Conservation (phyloP, 2,888 invertebrate genomes). For the Epinotia nisella region DNA sequence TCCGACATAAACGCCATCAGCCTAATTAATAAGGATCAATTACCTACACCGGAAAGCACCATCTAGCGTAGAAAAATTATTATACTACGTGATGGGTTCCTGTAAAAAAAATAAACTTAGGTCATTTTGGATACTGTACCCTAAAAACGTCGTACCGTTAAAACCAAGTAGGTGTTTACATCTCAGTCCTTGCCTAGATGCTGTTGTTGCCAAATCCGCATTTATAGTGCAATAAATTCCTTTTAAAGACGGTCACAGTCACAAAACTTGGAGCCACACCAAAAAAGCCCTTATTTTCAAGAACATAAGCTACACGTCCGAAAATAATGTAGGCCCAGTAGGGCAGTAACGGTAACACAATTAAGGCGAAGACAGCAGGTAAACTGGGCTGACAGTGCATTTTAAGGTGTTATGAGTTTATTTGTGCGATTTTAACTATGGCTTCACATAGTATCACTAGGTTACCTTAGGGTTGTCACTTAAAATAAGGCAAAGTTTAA, state of each 20-base stretch:
- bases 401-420: slow-evolving; percentile 11
- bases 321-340: slow-evolving; percentile 48
- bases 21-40: no score
- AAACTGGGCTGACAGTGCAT: not conserved
- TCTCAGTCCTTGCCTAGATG: slow-evolving; percentile 18
- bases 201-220: slow-evolving; percentile 19
- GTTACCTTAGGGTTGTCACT: slow-evolving; percentile 3
- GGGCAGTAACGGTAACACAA: slow-evolving; percentile 50
- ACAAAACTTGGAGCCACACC: not conserved
- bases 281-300: slow-evolving; percentile 3
- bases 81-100: no score
- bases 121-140: no score
- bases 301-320: not conserved
- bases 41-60: no score
- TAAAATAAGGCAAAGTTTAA: no score
- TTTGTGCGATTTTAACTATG: not conserved
- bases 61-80: no score
- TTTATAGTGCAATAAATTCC: slow-evolving; percentile 31
- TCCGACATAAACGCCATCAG: no score
- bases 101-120: no score
- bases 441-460: slow-evolving; percentile 11
- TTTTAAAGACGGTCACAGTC: slow-evolving; percentile 6
- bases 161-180: slow-evolving; percentile 13
- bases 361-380: not conserved
- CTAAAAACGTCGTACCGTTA: slow-evolving; percentile 18